phyloP scores from a whole-genome alignment of 2,797 vertebrate species.

The Etheostoma nigrum region DNA sequence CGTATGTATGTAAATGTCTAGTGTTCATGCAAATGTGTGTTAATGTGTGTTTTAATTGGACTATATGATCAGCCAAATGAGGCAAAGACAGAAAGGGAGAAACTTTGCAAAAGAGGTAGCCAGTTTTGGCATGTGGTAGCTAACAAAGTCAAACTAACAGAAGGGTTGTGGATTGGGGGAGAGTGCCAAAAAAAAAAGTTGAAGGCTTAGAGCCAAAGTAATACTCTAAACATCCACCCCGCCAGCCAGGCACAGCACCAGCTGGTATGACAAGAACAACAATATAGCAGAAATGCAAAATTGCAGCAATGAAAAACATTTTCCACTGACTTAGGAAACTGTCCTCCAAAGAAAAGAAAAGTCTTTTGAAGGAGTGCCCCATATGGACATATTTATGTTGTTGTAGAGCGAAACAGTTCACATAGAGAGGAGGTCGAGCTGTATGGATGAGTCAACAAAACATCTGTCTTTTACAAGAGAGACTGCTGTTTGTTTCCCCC shows the following conservation, averaged over 20 bases:
- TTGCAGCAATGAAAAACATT: background rate
- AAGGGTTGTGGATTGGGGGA: constrained; percentile 15
- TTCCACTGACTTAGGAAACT: too few species aligned
- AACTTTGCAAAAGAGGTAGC: constrained; percentile 1
- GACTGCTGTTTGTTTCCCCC: too few species aligned
- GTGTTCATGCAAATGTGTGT: background rate
- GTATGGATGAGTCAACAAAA: background rate
- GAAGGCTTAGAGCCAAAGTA: constrained; percentile 43
- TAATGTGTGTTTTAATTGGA: constrained; percentile 1
- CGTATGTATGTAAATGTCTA: background rate
- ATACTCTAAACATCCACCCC: constrained; percentile 33
- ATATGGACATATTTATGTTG: background rate
- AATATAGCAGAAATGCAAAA: background rate
- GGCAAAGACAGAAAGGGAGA: background rate
- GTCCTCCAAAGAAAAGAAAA: background rate
- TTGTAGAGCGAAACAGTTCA: background rate
- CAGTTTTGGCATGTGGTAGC: background rate
- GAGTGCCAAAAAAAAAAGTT: constrained; percentile 35
- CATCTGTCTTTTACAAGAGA: background rate
- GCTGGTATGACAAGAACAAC: constrained; percentile 7
- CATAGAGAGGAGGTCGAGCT: too few species aligned
- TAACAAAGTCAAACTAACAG: constrained; percentile 39
- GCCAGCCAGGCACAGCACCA: background rate
- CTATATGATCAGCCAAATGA: background rate
- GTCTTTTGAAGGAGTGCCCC: background rate